Evolutionary conservation across 2,888 invertebrate species (phyloP).

Genomic region (Apamea sordens): DNA sequence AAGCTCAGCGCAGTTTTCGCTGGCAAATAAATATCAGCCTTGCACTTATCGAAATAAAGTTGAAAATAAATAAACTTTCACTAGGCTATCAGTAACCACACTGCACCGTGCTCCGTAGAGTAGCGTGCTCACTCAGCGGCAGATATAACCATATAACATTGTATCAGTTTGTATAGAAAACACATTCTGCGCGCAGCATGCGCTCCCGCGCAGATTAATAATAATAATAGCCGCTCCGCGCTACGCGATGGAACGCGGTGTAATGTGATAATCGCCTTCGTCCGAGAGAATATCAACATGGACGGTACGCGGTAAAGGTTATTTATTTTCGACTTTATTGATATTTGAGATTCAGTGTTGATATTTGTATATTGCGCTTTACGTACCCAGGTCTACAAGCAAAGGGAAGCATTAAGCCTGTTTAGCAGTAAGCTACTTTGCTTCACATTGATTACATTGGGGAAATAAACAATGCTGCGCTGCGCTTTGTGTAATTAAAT

Average conservation of each 20-base stretch:
- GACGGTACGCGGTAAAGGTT: neutral
- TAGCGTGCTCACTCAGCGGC: neutral
- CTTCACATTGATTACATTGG: neutral
- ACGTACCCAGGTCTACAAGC: neutral
- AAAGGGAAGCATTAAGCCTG: neutral
- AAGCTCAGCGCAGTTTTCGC: neutral
- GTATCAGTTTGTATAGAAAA: neutral
- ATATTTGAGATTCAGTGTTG: neutral
- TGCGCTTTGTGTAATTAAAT: neutral
- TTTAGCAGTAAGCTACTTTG: neutral
- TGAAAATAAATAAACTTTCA: neutral
- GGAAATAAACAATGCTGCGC: neutral
- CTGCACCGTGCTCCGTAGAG: too few relatives aligned
- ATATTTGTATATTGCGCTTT: neutral
- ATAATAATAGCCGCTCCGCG: neutral
- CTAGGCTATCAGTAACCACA: too few relatives aligned
- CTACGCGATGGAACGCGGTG: too few relatives aligned
- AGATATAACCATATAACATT: neutral
- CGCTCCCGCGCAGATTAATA: neutral
- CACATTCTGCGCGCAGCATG: neutral
- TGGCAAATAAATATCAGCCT: neutral
- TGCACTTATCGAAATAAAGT: neutral
- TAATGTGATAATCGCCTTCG: neutral
- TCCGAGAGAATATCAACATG: neutral
- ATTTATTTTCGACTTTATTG: slow-evolving; percentile 1